Conservation (phyloP, 1,140 invertebrate species). For the Choristoneura fumiferana region DNA sequence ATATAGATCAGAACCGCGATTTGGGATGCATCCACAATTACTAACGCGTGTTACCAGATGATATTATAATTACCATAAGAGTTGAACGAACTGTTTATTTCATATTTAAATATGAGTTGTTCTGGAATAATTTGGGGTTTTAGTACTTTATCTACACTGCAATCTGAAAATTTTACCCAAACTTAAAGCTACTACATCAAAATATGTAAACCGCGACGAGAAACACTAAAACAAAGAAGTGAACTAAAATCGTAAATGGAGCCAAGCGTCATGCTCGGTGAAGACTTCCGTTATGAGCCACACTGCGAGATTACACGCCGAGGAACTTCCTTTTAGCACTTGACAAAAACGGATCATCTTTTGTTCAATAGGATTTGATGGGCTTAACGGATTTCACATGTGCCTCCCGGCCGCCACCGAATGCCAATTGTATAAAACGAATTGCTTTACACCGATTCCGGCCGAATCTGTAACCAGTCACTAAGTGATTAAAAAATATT, state of each 20-base stretch:
- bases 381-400: slow-evolving; percentile 65
- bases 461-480: slow-evolving; percentile 4
- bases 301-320: slow-evolving; percentile 40
- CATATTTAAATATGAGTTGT: slow-evolving; percentile 22
- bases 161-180: slow-evolving; percentile 27
- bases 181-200: slow-evolving; percentile 21
- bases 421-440: slow-evolving; percentile 23
- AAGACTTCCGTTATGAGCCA: slow-evolving; percentile 39
- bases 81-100: slow-evolving; percentile 48
- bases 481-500: slow-evolving; percentile 18
- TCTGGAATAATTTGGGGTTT: slow-evolving; percentile 24
- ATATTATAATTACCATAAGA: slow-evolving; percentile 49
- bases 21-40: slow-evolving; percentile 66
- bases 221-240: slow-evolving; percentile 34
- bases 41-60: slow-evolving; percentile 38
- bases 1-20: slow-evolving; percentile 61
- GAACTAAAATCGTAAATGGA: slow-evolving; percentile 23
- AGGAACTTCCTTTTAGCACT: slow-evolving; percentile 48
- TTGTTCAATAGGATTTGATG: slow-evolving; percentile 59
- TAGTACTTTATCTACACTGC: slow-evolving; percentile 21
- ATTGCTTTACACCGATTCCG: not conserved
- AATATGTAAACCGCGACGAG: slow-evolving; percentile 26
- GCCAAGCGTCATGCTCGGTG: slow-evolving; percentile 19
- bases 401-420: slow-evolving; percentile 37
- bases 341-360: slow-evolving; percentile 58